phyloP scores from a whole-genome alignment of 2,113 vertebrate genomes.

The Hippocampus zosterae region DNA sequence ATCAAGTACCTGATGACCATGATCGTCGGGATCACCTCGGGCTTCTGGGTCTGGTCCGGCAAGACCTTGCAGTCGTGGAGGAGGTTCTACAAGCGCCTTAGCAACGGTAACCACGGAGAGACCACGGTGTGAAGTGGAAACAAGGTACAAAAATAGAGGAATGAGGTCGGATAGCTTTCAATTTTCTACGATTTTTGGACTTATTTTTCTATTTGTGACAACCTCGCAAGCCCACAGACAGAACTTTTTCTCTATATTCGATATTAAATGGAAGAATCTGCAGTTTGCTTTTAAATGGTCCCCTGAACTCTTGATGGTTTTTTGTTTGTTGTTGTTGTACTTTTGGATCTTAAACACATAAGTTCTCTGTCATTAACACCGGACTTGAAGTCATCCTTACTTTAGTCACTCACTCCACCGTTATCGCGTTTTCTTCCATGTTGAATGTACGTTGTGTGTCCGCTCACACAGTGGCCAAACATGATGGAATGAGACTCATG shows the following conservation, averaged over 20 bases:
- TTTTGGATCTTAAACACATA: conserved; percentile 27
- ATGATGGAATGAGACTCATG: conserved; percentile 17
- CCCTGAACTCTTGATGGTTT: not conserved
- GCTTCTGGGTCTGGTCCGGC: conserved; percentile 99
- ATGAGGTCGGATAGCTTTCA: conserved; percentile 61
- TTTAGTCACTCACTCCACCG: conserved; percentile 46
- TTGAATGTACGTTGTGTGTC: conserved; percentile 52
- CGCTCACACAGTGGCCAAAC: conserved; percentile 13
- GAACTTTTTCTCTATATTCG: conserved; percentile 22
- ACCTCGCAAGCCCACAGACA: conserved; percentile 6
- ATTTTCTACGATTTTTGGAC: conserved; percentile 34
- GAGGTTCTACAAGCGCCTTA: conserved; percentile 91
- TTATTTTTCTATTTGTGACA: conserved; percentile 12
- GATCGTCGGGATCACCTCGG: conserved; percentile 98
- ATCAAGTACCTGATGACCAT: conserved; percentile 99
- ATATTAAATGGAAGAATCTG: conserved; percentile 31
- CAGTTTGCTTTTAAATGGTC: not conserved
- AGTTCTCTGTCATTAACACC: conserved; percentile 37
- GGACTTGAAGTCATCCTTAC: conserved; percentile 37
- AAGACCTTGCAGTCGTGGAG: conserved; percentile 98
- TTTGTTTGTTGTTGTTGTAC: conserved; percentile 8
- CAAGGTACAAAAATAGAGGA: conserved; percentile 8
- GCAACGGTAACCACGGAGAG: conserved; percentile 91
- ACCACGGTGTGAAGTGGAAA: conserved; percentile 85
- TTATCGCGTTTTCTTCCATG: conserved; percentile 31